These are phyloP conservation scores for Choreutis nemorana DNA, from an alignment of 2,888 invertebrate genomes.

Conservation along the genomic window DNA sequence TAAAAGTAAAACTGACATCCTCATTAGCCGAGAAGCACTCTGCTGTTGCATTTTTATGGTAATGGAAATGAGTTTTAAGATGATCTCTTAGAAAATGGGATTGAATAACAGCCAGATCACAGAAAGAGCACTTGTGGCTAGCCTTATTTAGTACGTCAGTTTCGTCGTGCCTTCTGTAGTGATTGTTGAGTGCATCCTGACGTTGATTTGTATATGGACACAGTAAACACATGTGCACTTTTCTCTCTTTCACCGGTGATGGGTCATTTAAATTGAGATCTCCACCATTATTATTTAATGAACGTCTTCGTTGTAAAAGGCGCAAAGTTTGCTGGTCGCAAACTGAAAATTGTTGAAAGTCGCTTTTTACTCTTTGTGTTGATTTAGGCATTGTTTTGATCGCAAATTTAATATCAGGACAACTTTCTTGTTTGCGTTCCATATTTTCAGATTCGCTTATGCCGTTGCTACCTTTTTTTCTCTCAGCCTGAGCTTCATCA, in stretches of 20 bases:
- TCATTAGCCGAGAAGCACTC: slow-evolving; percentile 71
- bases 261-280: slow-evolving; percentile 41
- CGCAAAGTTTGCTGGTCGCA: slow-evolving; percentile 71
- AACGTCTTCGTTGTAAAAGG: slow-evolving; percentile 62
- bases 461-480: slow-evolving; percentile 40
- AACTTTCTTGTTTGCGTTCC: slow-evolving; percentile 27
- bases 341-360: slow-evolving; percentile 64
- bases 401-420: slow-evolving; percentile 46
- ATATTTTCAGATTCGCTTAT: slow-evolving; percentile 24
- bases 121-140: slow-evolving; percentile 78
- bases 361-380: slow-evolving; percentile 31
- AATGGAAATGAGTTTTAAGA: slow-evolving; percentile 77
- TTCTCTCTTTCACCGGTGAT: slow-evolving; percentile 64
- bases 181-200: slow-evolving; percentile 76
- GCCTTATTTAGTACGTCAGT: slow-evolving; percentile 67
- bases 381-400: slow-evolving; percentile 56
- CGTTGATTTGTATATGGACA: slow-evolving; percentile 84
- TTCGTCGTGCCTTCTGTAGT: slow-evolving; percentile 74
- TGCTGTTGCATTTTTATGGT: slow-evolving; percentile 60
- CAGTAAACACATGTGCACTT: slow-evolving; percentile 73
- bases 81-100: slow-evolving; percentile 81
- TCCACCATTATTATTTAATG: slow-evolving; percentile 38
- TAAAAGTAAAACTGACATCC: slow-evolving; percentile 64
- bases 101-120: slow-evolving; percentile 82
- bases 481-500: slow-evolving; percentile 70